Evolutionary conservation across 2,797 vertebrate genomes (phyloP).

Genomic region (Lemur catta): DNA sequence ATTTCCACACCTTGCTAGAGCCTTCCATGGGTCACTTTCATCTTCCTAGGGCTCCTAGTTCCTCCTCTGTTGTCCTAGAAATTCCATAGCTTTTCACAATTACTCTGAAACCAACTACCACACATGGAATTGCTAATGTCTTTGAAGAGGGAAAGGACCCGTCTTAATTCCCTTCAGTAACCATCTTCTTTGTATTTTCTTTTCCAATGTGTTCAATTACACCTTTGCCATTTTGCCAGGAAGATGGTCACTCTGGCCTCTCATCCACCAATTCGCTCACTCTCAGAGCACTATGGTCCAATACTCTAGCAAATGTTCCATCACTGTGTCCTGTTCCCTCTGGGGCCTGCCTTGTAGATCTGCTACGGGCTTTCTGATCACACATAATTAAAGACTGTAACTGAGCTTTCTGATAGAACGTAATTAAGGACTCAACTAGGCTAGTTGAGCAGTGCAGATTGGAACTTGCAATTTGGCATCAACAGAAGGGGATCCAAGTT

Average conservation of each 20-base stretch:
- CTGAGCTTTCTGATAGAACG: background rate
- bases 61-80: background rate
- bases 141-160: background rate
- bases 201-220: background rate
- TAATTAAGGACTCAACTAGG: background rate
- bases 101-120: background rate
- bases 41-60: background rate
- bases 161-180: background rate
- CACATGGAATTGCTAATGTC: background rate
- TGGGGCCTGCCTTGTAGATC: background rate
- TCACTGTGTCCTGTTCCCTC: background rate
- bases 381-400: background rate
- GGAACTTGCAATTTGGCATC: background rate
- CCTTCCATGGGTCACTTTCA: background rate
- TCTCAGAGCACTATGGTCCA: background rate
- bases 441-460: accelerated
- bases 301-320: background rate
- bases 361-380: background rate
- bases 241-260: background rate
- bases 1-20: background rate
- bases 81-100: background rate
- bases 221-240: background rate
- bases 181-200: background rate
- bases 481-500: background rate
- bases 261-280: background rate